Base-by-base conservation (phyloP, 2,113 vertebrate genomes). In the Calonectris borealis region DNA sequence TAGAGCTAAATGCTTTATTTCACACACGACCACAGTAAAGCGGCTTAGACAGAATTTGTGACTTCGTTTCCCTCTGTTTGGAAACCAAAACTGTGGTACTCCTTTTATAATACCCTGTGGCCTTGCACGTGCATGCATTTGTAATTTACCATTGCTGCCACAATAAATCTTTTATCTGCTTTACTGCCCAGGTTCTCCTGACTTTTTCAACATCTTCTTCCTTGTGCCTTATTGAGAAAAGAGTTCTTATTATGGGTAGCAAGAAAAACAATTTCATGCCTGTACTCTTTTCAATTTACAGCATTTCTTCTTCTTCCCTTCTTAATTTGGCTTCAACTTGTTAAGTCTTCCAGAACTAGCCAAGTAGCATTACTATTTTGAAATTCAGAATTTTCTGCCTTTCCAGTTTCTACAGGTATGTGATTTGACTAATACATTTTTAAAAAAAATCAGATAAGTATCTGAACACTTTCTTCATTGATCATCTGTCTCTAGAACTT, bases 101-200 rank as follows among this genome's bases (percentile, higher is more conserved):
- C 12, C 11, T 71, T 66, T 75, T 70, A 51, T 36, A 73, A 24
- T 22, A 58, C 13, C 9, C 13, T 20, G 31, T 81, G 40, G 32
- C 22, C 21, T 64, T 51, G n/a, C 19, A 81, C 0, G 0, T 78
- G n/a, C 7, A 34, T 1, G 0, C 4, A 42, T 49, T 82, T 78
- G 21, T 32, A 42, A 42, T 81, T 81, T 73, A 42, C 9, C 15
- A 12, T n/a, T 65, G 46, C 46, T 68, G 10, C 20, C 32, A 58
- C 34, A 70, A 65, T 32, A 62, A 78, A 75, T 66, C 1, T 54
- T 73, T 66, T 42, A 57, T 24, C 6, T 42, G 12, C 10, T 61
- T 82, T 52, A 57, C 16, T 40, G 12, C 7, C 16, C 13, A 24
- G 8, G 10, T 62, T 65, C 6, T 69, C 26, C 22, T 69, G 44